Conservation (phyloP, 1,140 invertebrate species). For the Eubasilissa regina region DNA sequence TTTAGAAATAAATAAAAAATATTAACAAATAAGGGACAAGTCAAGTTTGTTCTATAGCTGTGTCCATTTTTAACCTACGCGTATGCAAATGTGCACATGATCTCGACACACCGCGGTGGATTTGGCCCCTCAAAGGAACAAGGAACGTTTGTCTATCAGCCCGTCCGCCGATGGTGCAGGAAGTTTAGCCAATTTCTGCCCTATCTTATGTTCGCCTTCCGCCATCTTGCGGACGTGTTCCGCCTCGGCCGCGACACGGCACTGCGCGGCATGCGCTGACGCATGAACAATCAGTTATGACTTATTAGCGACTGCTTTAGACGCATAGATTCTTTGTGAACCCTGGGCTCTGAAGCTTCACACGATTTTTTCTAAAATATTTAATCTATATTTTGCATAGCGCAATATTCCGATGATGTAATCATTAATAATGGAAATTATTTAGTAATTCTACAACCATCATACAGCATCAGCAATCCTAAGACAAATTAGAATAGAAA, state of each 20-base stretch:
- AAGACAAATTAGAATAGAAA: too few species aligned
- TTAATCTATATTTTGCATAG: too few species aligned
- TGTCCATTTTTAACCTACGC: too few species aligned
- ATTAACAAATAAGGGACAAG: too few species aligned
- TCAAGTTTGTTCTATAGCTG: too few species aligned
- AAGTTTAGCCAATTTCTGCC: constrained; percentile 9
- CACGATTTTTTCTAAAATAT: too few species aligned
- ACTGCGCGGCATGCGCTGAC: neutral
- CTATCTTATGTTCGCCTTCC: neutral
- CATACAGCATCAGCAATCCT: too few species aligned
- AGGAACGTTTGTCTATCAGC: constrained; percentile 36
- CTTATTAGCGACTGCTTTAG: neutral
- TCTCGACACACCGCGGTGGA: constrained; percentile 8
- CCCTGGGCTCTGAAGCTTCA: neutral
- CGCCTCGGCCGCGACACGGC: too few species aligned
- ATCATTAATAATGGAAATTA: too few species aligned
- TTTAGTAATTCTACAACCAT: too few species aligned
- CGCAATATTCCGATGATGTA: too few species aligned
- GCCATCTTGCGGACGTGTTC: constrained; percentile 1
- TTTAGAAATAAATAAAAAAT: too few species aligned
- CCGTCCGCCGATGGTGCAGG: neutral
- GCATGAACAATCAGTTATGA: neutral
- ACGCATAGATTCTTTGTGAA: neutral
- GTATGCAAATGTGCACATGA: neutral
- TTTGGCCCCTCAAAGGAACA: constrained; percentile 13